A percentile compares a stretch with the other conserved stretches of the same genome.
Conservation (phyloP, 2,113 vertebrate genomes). For the Melospiza melodia region DNA sequence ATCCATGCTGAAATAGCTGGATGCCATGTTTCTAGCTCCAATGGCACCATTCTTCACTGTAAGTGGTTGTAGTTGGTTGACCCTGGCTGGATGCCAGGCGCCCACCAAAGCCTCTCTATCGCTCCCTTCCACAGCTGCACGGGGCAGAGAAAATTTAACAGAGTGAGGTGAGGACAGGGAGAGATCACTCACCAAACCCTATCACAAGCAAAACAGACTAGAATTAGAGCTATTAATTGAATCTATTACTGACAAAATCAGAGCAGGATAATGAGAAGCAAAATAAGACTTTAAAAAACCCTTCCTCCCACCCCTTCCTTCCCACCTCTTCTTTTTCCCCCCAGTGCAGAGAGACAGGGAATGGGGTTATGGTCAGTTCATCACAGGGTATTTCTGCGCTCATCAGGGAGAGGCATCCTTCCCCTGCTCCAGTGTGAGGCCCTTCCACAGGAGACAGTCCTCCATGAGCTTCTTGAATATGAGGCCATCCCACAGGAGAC, state of each 20-base stretch:
- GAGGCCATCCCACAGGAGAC: not conserved
- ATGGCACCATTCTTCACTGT: not conserved
- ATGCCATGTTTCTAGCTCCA: not conserved
- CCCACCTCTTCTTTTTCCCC: not conserved
- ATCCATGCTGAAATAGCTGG: not conserved
- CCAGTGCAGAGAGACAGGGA: not conserved
- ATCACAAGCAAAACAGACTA: not conserved
- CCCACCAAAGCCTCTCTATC: not conserved
- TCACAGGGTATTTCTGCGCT: not conserved
- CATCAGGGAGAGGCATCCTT: not conserved
- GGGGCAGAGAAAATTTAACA: fast-evolving
- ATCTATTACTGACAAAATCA: not conserved
- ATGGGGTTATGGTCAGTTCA: not conserved
- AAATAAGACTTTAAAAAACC: not conserved
- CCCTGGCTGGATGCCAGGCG: not conserved
- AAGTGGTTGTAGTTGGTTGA: not conserved
- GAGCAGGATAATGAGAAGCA: not conserved
- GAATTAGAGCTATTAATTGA: not conserved
- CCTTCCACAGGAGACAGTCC: not conserved
- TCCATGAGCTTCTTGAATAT: not conserved
- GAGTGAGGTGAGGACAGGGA: not conserved
- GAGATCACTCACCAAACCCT: not conserved
- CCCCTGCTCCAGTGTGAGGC: not conserved
- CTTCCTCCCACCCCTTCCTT: not conserved
- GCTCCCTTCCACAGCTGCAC: not conserved